Conservation (phyloP, 2,888 invertebrate genomes). For the Caenorhabditis afra region DNA sequence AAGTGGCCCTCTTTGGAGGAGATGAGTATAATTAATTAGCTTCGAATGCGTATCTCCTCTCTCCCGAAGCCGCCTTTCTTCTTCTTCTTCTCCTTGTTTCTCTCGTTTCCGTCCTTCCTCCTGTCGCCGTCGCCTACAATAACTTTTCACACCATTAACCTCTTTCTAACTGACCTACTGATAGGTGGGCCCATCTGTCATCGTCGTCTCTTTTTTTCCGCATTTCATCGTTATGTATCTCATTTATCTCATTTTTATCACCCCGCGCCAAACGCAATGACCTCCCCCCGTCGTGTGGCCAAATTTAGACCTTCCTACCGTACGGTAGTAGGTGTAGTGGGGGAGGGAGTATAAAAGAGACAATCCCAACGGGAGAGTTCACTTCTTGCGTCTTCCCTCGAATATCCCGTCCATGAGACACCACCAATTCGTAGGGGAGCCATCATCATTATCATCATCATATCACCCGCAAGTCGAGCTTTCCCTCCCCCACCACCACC, state of each 20-base stretch:
- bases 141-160: slow-evolving; percentile 14
- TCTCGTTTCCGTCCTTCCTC: too few species aligned
- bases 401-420: background rate
- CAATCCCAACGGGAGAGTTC: background rate
- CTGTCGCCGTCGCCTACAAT: slow-evolving; percentile 9
- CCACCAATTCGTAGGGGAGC: slow-evolving; percentile 15
- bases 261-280: slow-evolving; percentile 6
- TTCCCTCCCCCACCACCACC: background rate
- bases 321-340: background rate
- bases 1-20: slow-evolving; percentile 28
- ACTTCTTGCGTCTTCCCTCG: background rate
- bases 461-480: slow-evolving; percentile 34
- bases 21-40: slow-evolving; percentile 36
- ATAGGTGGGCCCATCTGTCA: slow-evolving; percentile 12
- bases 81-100: background rate
- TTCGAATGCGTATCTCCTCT: background rate
- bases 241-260: slow-evolving; percentile 13
- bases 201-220: slow-evolving; percentile 5
- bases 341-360: slow-evolving; percentile 6
- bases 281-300: slow-evolving; percentile 18
- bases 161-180: slow-evolving; percentile 8
- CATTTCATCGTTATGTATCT: slow-evolving; percentile 1
- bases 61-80: background rate
- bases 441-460: slow-evolving; percentile 20
- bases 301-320: background rate